Percentiles rank a stretch among this genome's conserved stretches.
phyloP scores from a whole-genome alignment of 2,113 vertebrate genomes.

The Clarias batrachus region DNA sequence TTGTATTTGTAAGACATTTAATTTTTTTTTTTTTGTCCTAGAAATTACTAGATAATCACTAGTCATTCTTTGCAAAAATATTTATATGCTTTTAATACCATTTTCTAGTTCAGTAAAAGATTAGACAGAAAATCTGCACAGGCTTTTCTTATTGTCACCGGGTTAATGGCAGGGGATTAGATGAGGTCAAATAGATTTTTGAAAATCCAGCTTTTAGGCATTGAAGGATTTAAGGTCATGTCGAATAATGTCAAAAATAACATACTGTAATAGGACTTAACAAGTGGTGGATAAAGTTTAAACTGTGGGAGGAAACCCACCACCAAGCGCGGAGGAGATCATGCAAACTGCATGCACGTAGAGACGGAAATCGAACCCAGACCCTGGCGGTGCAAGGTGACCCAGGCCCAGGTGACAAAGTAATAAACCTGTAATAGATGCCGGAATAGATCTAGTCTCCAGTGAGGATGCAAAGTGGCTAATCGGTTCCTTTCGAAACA shows the following conservation, averaged over 20 bases:
- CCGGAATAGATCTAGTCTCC: neutral
- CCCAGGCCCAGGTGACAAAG: neutral
- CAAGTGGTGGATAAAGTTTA: too few species aligned
- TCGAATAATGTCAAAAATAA: neutral
- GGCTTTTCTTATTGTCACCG: conserved; percentile 17
- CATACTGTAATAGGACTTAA: neutral
- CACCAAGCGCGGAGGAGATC: too few species aligned
- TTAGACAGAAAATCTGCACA: conserved; percentile 43
- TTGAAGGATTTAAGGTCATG: neutral
- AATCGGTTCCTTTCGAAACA: neutral
- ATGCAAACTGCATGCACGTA: too few species aligned
- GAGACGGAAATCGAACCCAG: too few species aligned
- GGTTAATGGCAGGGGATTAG: conserved; percentile 31
- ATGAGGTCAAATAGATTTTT: conserved; percentile 32
- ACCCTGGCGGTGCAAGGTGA: too few species aligned
- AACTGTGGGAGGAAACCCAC: too few species aligned
- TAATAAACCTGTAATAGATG: neutral
- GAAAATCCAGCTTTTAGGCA: neutral
- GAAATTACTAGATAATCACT: neutral
- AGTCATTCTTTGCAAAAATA: neutral
- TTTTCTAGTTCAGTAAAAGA: conserved; percentile 39
- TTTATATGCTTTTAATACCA: neutral
- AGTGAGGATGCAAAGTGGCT: neutral
- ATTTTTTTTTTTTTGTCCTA: neutral
- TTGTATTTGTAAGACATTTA: neutral